Conservation (phyloP, 2,113 vertebrate species). For the Dicaeum eximium region DNA sequence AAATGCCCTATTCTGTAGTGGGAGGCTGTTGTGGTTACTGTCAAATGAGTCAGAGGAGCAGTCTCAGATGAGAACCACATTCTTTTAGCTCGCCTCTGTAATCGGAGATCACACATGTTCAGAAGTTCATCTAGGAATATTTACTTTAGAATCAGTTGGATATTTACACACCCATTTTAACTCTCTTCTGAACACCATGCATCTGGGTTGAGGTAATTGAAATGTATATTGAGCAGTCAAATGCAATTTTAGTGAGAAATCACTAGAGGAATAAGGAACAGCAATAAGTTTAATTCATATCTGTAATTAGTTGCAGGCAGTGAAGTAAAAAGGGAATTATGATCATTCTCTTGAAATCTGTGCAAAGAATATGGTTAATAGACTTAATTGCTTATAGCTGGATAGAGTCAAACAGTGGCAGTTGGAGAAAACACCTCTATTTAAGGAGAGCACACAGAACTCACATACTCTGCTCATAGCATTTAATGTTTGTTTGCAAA, state of each 20-base stretch:
- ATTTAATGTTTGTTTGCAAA: not conserved
- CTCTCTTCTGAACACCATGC: not conserved
- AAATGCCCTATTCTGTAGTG: not conserved
- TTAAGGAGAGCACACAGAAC: not conserved
- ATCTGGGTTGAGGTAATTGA: not conserved
- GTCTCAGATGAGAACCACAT: not conserved
- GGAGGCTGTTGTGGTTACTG: constrained; percentile 2
- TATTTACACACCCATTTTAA: not conserved
- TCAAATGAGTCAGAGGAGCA: constrained; percentile 7
- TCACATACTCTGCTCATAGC: not conserved
- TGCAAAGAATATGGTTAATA: not conserved
- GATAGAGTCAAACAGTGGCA: not conserved
- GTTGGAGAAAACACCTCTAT: not conserved
- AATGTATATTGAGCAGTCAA: not conserved
- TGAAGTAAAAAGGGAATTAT: not conserved
- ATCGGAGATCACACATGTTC: not conserved
- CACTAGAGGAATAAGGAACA: not conserved
- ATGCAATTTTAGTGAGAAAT: not conserved
- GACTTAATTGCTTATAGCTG: not conserved
- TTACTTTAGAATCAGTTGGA: not conserved
- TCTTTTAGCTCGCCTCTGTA: not conserved
- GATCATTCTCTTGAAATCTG: not conserved
- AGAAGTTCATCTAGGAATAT: not conserved
- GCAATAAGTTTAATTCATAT: not conserved
- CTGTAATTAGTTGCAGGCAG: not conserved